A percentile compares a stretch with the other conserved stretches of the same genome.
phyloP scores from a whole-genome alignment of 2,888 invertebrate species.

The Sinelater perroti region DNA sequence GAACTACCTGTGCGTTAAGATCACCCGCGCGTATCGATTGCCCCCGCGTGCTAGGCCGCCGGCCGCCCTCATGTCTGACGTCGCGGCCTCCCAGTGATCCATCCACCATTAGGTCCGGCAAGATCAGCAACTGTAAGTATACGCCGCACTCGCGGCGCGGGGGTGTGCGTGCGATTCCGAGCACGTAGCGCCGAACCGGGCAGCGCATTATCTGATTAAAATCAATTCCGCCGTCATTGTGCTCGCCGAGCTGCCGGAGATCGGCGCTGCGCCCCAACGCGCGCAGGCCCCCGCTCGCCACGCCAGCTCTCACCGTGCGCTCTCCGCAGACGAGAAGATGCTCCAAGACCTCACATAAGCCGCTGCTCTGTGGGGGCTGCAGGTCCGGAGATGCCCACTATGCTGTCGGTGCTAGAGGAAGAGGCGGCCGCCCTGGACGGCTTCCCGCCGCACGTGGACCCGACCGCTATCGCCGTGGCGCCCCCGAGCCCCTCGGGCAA shows the following conservation, averaged over 20 bases:
- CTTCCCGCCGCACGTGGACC: conserved; percentile 84
- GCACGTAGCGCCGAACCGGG: conserved; percentile 39
- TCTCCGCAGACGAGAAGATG: conserved; percentile 54
- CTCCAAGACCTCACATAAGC: conserved; percentile 58
- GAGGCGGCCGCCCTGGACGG: conserved; percentile 74
- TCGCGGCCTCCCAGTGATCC: conserved; percentile 40
- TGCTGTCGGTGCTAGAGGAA: conserved; percentile 59
- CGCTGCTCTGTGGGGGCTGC: conserved; percentile 49
- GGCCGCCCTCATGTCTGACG: conserved; percentile 45
- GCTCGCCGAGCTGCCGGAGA: conserved; percentile 49
- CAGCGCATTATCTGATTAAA: conserved; percentile 56
- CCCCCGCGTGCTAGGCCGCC: conserved; percentile 17
- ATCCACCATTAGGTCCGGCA: conserved; percentile 47
- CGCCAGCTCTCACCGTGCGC: conserved; percentile 13
- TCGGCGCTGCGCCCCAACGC: conserved; percentile 50
- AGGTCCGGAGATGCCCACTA: conserved; percentile 52
- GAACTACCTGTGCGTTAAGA: conserved; percentile 19
- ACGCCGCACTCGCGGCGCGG: background rate
- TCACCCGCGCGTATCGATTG: conserved; percentile 38
- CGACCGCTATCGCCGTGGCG: conserved; percentile 77
- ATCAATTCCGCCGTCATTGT: conserved; percentile 54
- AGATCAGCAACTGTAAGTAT: conserved; percentile 50
- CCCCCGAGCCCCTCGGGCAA: conserved; percentile 76
- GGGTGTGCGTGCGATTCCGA: conserved; percentile 42
- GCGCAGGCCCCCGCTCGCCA: background rate